phyloP scores from a whole-genome alignment of 2,113 vertebrate species.

The Scopus umbretta region DNA sequence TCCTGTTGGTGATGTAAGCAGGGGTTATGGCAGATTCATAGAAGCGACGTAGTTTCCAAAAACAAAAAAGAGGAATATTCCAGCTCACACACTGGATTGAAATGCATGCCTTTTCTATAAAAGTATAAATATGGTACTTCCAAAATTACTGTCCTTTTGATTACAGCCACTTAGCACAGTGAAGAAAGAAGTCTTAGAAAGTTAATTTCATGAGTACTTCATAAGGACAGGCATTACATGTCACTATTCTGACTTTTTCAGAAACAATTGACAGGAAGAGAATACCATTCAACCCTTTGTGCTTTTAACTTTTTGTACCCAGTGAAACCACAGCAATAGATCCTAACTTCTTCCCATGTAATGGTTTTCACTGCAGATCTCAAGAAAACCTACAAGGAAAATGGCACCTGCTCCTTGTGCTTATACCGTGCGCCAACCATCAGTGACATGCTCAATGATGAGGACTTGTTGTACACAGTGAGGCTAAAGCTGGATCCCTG shows the following conservation, averaged over 20 bases:
- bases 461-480: slow-evolving; percentile 90
- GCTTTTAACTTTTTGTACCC: background rate
- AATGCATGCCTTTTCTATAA: background rate
- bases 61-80: background rate
- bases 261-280: background rate
- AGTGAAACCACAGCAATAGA: background rate
- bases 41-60: background rate
- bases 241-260: background rate
- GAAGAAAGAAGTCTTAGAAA: background rate
- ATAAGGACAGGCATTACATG: background rate
- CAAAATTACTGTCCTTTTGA: background rate
- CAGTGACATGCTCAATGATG: slow-evolving; percentile 94
- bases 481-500: slow-evolving; percentile 92
- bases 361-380: slow-evolving; percentile 52
- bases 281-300: background rate
- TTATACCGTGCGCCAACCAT: slow-evolving; percentile 84
- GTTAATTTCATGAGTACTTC: background rate
- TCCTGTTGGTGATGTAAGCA: background rate
- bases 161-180: background rate
- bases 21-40: background rate
- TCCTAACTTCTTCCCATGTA: background rate
- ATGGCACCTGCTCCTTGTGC: slow-evolving; percentile 67
- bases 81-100: background rate
- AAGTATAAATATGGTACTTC: background rate
- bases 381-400: slow-evolving; percentile 59